These are phyloP conservation scores for Cartodere bifasciata DNA, from an alignment of 2,888 invertebrate species.

Conservation along the genomic window DNA sequence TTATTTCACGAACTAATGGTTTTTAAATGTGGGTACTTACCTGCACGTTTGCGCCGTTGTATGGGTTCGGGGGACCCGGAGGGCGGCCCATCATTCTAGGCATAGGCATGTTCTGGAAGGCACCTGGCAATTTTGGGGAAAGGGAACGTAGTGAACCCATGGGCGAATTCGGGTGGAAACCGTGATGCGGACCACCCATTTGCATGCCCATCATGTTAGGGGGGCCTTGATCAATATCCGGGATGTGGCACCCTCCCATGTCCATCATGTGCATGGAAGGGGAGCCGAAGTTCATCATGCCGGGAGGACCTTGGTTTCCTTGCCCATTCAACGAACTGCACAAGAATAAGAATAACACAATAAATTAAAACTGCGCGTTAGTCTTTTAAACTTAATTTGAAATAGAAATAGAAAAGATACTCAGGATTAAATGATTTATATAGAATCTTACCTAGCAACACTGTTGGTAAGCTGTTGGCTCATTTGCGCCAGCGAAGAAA, in stretches of 20 bases:
- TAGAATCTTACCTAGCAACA: no score
- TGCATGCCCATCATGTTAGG: constrained; percentile 30
- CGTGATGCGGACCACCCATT: constrained; percentile 34
- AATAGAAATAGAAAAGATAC: no score
- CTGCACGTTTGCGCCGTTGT: constrained; percentile 73
- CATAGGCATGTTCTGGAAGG: constrained; percentile 38
- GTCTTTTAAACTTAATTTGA: no score
- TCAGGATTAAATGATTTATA: no score
- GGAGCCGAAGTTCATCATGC: constrained; percentile 45
- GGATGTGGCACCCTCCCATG: constrained; percentile 33
- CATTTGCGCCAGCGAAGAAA: constrained; percentile 89
- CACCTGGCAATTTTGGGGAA: constrained; percentile 53
- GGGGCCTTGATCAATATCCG: constrained; percentile 29
- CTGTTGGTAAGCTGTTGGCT: constrained; percentile 81
- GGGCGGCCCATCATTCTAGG: constrained; percentile 54
- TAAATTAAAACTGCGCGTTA: no score
- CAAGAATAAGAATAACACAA: no score
- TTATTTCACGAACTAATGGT: no score
- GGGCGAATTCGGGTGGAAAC: constrained; percentile 32
- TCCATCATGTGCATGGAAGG: constrained; percentile 38
- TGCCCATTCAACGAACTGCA: constrained; percentile 47
- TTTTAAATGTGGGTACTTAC: no score
- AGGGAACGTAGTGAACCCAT: constrained; percentile 38
- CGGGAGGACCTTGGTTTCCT: constrained; percentile 34
- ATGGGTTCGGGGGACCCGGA: constrained; percentile 46